phyloP scores from a whole-genome alignment of 2,113 vertebrate genomes.

The Eira barbara region DNA sequence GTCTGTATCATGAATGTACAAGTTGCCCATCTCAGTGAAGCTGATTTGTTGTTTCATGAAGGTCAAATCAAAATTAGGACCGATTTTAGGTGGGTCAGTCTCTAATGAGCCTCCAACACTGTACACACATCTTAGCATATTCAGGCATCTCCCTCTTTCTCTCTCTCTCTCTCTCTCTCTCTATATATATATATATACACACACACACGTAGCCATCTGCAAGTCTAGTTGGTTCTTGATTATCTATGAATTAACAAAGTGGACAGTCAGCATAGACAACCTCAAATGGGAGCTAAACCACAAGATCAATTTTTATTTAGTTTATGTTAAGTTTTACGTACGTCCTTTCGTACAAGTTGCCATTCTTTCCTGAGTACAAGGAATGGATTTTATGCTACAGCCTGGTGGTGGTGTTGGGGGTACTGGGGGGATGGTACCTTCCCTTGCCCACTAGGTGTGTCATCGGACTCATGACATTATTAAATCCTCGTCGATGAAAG shows the following conservation, averaged over 20 bases:
- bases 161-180: too few relatives aligned
- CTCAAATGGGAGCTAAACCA: neutral
- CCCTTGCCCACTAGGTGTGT: neutral
- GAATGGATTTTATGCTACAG: neutral
- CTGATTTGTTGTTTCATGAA: neutral
- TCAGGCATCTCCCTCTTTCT: neutral
- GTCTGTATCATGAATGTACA: neutral
- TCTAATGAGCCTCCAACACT: neutral
- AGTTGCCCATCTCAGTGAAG: neutral
- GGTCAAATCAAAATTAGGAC: neutral
- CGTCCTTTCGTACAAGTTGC: neutral
- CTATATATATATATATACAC: neutral
- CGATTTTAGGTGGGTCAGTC: neutral
- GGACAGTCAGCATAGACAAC: neutral
- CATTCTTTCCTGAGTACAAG: neutral
- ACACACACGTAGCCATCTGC: neutral
- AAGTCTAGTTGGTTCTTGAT: neutral
- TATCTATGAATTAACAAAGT: neutral
- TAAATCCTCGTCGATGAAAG: neutral
- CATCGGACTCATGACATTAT: neutral
- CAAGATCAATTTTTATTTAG: constrained; percentile 1
- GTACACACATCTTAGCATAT: neutral
- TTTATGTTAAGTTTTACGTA: neutral
- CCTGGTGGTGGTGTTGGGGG: too few relatives aligned
- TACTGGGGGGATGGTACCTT: neutral